Base-by-base conservation (phyloP, 2,113 vertebrate species). In the Trogon surrucura region DNA sequence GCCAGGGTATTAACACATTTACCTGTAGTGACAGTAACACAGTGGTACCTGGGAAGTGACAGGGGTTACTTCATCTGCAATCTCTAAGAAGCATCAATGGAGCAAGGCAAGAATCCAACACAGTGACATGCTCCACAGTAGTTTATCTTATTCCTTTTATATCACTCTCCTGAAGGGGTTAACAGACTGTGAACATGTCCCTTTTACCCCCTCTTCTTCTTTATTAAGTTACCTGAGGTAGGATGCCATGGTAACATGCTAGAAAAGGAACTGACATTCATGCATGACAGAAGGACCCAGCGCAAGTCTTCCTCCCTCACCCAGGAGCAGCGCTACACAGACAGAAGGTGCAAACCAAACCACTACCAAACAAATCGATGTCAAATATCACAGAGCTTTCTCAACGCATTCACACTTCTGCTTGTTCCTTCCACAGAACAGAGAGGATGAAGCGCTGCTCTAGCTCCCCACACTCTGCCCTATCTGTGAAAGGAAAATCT, bases 371-470 rank as follows among this genome's bases (percentile, higher is more conserved):
- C 26, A 72, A 82, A 82, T 54, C 61, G 18, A n/a, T 13, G 25
- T 21, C 45, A 56, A 64, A 64, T 51, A 80, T 29, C 62, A 47
- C 64, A 51, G 64, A 72, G 53, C 48, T 92, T 69, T 75, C 74
- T 69, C 1, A 0, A 34, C 0, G 1, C 27, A 19, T 9, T 32
- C 61, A 8, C 20, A 8, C 21, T 65, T 53, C 72, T 77, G 2
- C 48, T 34, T 48, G 29, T 16, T 69, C 38, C 67, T 29, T 61
- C 29, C 0, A 0, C 19, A 27, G 41, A 67, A 34, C 20, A 57
- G 17, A 64, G 50, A 2, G 2, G 25, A 9, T 34, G 14, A 61
- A 89, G 27, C 0, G 1, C 61, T 44, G 36, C 66, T 64, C 61
- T 22, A 69, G 38, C 58, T 64, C 54, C 64, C 22, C 3, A 0